Percentiles rank a stretch among this genome's conserved stretches.
Conservation (phyloP, 2,888 invertebrate species). For the Tridacna gigas region DNA sequence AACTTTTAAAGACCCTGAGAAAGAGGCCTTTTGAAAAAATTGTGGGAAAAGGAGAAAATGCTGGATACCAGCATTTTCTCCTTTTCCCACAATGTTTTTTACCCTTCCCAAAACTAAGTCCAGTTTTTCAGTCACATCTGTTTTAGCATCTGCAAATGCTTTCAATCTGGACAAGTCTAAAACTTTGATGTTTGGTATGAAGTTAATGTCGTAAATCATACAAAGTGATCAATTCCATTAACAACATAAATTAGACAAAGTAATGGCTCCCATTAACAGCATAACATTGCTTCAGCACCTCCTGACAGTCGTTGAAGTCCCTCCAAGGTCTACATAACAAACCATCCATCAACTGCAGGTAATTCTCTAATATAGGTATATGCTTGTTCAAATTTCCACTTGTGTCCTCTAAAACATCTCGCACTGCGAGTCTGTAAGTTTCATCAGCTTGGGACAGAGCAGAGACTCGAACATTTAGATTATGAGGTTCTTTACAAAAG, state of each 20-base stretch:
- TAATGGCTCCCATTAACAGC: constrained; percentile 80
- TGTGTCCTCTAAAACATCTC: constrained; percentile 70
- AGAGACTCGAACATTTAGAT: constrained; percentile 68
- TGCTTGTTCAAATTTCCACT: constrained; percentile 63
- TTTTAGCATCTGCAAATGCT: no score
- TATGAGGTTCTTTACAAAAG: constrained; percentile 69
- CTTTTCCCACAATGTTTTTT: no score
- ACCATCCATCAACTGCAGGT: constrained; percentile 73
- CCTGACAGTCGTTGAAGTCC: constrained; percentile 83
- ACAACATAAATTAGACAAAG: not conserved
- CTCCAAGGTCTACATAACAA: constrained; percentile 79
- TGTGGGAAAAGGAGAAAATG: no score
- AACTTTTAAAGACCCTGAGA: no score
- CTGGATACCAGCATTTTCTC: no score
- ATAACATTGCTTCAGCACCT: constrained; percentile 83
- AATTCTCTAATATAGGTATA: constrained; percentile 71
- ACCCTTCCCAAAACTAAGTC: no score
- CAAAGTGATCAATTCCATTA: not conserved
- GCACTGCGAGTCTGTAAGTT: constrained; percentile 72
- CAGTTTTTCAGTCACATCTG: no score
- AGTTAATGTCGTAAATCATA: not conserved
- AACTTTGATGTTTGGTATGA: no score
- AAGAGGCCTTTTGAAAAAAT: no score
- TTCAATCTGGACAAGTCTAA: no score
- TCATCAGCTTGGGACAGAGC: constrained; percentile 74